Evolutionary conservation across 2,888 invertebrate genomes (phyloP).

Genomic region (Sinelater perroti): DNA sequence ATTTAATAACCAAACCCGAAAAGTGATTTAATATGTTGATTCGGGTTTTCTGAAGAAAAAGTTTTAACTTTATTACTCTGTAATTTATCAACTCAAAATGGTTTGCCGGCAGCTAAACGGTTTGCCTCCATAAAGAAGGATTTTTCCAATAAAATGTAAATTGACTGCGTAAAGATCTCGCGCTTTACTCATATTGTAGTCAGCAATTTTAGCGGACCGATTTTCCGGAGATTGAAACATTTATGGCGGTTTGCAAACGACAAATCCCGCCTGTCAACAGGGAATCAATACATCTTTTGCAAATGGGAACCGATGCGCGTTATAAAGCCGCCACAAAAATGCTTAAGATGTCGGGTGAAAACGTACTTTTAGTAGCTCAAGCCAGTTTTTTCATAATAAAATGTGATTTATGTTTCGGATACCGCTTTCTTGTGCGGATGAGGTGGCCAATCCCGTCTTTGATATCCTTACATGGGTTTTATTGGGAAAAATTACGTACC

Average conservation of each 20-base stretch:
- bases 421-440: conserved; percentile 29
- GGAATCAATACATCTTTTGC: conserved; percentile 36
- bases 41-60: too few relatives aligned
- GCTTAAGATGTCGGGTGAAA: conserved; percentile 29
- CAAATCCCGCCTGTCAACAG: conserved; percentile 36
- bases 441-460: conserved; percentile 18
- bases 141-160: conserved; percentile 21
- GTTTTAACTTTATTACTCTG: too few relatives aligned
- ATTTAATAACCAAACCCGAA: too few relatives aligned
- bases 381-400: conserved; percentile 37
- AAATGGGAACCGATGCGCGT: conserved; percentile 36
- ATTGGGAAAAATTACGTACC: conserved; percentile 20
- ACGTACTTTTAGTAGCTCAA: conserved; percentile 36
- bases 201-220: conserved; percentile 24
- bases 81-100: too few relatives aligned
- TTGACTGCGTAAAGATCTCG: conserved; percentile 19
- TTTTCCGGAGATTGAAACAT: conserved; percentile 33
- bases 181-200: conserved; percentile 15
- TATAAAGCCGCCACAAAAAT: conserved; percentile 33
- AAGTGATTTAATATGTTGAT: too few relatives aligned
- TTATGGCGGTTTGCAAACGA: conserved; percentile 34
- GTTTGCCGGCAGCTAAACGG: neutral
- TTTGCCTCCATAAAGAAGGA: conserved; percentile 6
- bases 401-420: conserved; percentile 35
- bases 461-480: conserved; percentile 20